Evolutionary conservation across 2,113 vertebrate species (phyloP), one percentile per base, ranked within the genome.

Genomic region (Phoxinus phoxinus): DNA sequence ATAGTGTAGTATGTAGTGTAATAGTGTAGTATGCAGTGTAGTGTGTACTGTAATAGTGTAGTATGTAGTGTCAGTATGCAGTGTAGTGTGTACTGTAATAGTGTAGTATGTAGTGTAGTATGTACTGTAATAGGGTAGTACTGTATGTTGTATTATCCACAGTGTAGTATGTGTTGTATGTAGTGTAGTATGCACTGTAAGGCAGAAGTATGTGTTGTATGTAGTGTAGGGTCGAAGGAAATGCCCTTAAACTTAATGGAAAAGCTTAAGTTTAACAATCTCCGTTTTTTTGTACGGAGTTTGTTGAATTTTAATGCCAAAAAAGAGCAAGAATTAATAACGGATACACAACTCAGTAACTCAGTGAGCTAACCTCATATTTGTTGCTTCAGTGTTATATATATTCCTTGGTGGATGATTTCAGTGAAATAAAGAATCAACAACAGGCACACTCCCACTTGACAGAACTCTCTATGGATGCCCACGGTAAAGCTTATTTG

Each of bases 391-490:
- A 32, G 19, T 76, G 46, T 23, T 83, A 72, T 41, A 21, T 88
- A 71, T 13, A 65, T 81, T 85, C 61, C 56, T 13, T 17, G 74
- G 17, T 56, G 30, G 27, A 71, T 85, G 6, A 32, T 80, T 72
- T 85, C 25, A 77, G 59, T 59, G 17, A 56, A 56, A 27, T 19
- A 32, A 15, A 63, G 30, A 17, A 58, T 76, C 56, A 82, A 67
- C 84, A 69, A 81, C 71, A 85, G 51, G 46, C 27, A 83, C 46
- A n/a, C 83, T 79, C 37, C 83, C 44, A 74, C 67, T 56, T 74
- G 71, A 86, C 63, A 73, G 37, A 85, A 12, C 32, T 59, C 58
- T 86, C 69, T 82, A 53, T 51, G 7, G 37, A 82, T 80, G n/a
- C 65, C 82, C 30, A 61, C n/a, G 1, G 27, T n/a, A 61, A 74